Percentiles rank a stretch among this genome's conserved stretches.
phyloP scores from a whole-genome alignment of 2,888 invertebrate genomes.

The Nemotelus pantherinus region DNA sequence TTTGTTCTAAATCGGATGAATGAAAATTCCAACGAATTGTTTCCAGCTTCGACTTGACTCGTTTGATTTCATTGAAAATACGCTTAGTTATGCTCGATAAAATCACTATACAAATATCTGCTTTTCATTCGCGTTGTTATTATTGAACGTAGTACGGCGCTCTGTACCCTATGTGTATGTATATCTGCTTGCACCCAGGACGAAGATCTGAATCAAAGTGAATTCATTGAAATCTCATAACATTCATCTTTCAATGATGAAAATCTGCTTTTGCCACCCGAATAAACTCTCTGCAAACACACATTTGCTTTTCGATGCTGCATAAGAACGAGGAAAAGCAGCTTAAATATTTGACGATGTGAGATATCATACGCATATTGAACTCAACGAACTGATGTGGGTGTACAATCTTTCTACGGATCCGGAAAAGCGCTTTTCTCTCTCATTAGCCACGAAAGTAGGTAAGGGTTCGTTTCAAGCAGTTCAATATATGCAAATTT shows the following conservation, averaged over 20 bases:
- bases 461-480: conserved; percentile 17
- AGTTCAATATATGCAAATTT: conserved; percentile 36
- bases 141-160: neutral
- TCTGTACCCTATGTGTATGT: neutral
- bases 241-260: conserved; percentile 26
- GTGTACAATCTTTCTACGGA: neutral
- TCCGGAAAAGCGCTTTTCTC: conserved; percentile 42
- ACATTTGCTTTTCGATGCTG: neutral
- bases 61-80: neutral
- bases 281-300: neutral
- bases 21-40: too few relatives aligned
- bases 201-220: neutral
- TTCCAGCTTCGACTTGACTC: neutral
- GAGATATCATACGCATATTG: conserved; percentile 28
- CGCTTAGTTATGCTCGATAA: conserved; percentile 16
- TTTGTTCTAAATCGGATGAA: too few relatives aligned
- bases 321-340: conserved; percentile 13
- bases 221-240: conserved; percentile 38
- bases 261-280: conserved; percentile 26
- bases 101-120: neutral
- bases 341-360: conserved; percentile 38
- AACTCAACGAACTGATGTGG: neutral
- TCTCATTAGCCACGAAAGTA: conserved; percentile 42
- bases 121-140: neutral
- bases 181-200: neutral